Percentiles rank a stretch among this genome's conserved stretches.
Conservation (phyloP, 2,888 invertebrate genomes). For the Congeria kusceri region DNA sequence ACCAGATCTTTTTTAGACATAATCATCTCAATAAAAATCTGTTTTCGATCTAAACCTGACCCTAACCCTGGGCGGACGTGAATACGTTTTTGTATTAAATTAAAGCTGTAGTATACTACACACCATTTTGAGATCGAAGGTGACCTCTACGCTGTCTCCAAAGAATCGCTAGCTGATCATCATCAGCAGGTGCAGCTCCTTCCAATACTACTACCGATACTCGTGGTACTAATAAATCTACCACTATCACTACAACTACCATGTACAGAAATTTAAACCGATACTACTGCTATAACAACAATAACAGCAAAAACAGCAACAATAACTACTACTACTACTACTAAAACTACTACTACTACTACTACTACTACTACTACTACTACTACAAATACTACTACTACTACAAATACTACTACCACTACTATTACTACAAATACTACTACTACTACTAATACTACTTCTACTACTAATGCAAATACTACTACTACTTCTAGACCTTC, state of each 20-base stretch:
- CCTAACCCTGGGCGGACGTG: too few species aligned
- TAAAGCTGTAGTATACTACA: too few species aligned
- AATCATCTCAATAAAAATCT: too few species aligned
- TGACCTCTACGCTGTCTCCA: too few species aligned
- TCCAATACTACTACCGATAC: neutral
- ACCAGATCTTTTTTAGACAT: too few species aligned
- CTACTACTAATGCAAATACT: neutral
- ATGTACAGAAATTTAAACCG: neutral
- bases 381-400: constrained; percentile 13
- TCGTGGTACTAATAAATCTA: neutral
- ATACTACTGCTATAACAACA: constrained; percentile 14
- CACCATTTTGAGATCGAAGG: too few species aligned
- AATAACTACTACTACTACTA: constrained; percentile 3
- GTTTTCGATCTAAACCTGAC: too few species aligned
- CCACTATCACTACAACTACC: constrained; percentile 5
- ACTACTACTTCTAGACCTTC: neutral
- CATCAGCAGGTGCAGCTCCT: too few species aligned
- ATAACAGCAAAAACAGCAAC: neutral
- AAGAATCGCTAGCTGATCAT: too few species aligned
- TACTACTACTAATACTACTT: neutral
- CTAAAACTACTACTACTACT: constrained; percentile 5
- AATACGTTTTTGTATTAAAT: too few species aligned
- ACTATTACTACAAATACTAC: neutral
- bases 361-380: constrained; percentile 16
- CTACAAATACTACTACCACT: constrained; percentile 4